Evolutionary conservation across 2,797 vertebrate genomes (phyloP).

Genomic region (Semotilus atromaculatus): DNA sequence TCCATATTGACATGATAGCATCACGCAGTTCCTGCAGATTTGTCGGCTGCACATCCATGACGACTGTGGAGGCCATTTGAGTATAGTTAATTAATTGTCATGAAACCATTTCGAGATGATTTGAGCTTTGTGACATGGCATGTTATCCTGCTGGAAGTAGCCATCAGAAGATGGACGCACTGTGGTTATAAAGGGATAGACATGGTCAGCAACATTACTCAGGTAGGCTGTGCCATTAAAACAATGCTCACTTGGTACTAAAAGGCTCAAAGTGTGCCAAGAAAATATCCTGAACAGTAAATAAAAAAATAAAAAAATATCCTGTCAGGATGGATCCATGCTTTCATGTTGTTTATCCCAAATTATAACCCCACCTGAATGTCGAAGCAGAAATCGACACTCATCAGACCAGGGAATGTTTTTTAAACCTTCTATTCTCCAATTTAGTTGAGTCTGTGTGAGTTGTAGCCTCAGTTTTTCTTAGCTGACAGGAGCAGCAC

Average conservation of each 20-base stretch:
- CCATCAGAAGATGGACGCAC: slow-evolving; percentile 45
- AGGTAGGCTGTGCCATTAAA: neutral
- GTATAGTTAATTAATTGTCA: too few relatives aligned
- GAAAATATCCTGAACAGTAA: too few relatives aligned
- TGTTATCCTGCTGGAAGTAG: slow-evolving; percentile 53
- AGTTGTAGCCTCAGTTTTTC: neutral
- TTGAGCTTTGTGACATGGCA: neutral
- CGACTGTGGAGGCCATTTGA: neutral
- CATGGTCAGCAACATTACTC: neutral
- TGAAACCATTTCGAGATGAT: too few relatives aligned
- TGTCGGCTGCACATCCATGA: slow-evolving; percentile 66
- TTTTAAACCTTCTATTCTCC: neutral
- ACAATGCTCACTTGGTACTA: neutral
- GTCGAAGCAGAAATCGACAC: neutral
- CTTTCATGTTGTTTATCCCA: too few relatives aligned
- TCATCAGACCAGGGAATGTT: neutral
- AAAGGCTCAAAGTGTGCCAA: neutral
- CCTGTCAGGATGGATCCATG: too few relatives aligned
- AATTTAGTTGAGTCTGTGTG: neutral
- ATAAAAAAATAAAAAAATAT: too few relatives aligned
- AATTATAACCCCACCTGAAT: neutral
- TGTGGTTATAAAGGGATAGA: neutral
- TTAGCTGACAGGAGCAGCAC: too few relatives aligned
- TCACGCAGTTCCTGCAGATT: slow-evolving; percentile 66
- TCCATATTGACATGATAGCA: slow-evolving; percentile 51